A percentile compares a stretch with the other conserved stretches of the same genome.
Conservation (phyloP, 92 coral and sea anemone genomes). For the Blastomussa wellsi region DNA sequence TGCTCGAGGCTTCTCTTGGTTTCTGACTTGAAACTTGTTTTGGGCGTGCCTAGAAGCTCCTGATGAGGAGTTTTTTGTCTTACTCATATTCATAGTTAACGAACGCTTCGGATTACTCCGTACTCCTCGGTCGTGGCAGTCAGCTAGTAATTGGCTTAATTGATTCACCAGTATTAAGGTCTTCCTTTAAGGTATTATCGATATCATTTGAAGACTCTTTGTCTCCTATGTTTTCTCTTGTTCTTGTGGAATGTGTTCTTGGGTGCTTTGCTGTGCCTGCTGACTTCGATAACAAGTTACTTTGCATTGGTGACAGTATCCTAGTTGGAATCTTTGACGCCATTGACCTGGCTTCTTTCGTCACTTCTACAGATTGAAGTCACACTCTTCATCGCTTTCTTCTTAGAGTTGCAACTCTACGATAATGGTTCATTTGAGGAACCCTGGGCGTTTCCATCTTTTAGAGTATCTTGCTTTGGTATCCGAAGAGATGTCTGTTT, state of each 20-base stretch:
- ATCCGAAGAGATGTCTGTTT: not conserved
- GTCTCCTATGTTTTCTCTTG: not conserved
- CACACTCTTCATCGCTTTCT: not conserved
- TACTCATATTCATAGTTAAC: not conserved
- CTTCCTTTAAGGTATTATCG: not conserved
- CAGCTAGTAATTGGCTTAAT: not conserved
- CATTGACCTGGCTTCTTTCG: not conserved
- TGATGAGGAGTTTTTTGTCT: not conserved
- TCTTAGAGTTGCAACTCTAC: not conserved
- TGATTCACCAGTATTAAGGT: not conserved
- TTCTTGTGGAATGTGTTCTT: not conserved
- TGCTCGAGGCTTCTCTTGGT: slow-evolving; percentile 8
- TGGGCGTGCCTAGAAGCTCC: slow-evolving; percentile 2
- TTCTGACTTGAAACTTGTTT: slow-evolving; percentile 1
- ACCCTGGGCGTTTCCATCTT: not conserved
- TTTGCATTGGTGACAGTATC: not conserved
- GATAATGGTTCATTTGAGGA: not conserved
- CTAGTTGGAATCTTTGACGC: not conserved
- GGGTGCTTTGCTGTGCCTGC: not conserved
- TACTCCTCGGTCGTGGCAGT: not conserved
- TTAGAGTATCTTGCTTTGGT: not conserved
- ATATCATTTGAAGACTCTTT: not conserved
- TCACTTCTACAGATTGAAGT: not conserved
- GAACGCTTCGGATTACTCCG: slow-evolving; percentile 6
- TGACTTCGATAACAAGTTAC: not conserved